Evolutionary conservation across 2,113 vertebrate species (phyloP).

Genomic region (Ameiurus melas): DNA sequence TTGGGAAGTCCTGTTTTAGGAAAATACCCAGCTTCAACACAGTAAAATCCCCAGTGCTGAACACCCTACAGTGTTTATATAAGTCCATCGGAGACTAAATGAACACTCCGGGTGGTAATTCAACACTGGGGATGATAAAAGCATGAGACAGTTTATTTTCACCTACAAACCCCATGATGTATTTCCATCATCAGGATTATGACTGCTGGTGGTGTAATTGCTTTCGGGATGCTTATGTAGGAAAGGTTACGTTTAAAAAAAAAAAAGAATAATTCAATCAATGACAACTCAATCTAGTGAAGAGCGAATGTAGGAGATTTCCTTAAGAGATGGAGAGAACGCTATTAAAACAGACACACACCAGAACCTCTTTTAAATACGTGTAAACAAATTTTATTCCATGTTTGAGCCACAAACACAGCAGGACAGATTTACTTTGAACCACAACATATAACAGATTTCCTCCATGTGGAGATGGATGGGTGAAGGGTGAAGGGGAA

Average conservation of each 20-base stretch:
- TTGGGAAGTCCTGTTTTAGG: background rate
- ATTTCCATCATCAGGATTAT: too few relatives aligned
- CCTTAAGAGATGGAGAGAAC: background rate
- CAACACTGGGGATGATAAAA: too few relatives aligned
- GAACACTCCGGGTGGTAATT: too few relatives aligned
- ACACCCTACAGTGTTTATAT: too few relatives aligned
- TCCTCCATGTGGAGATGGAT: slow-evolving; percentile 1
- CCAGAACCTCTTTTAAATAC: background rate
- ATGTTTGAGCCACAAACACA: slow-evolving; percentile 41
- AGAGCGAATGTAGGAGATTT: background rate
- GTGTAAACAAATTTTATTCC: slow-evolving; percentile 48
- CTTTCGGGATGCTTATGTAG: too few relatives aligned
- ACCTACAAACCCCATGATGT: too few relatives aligned
- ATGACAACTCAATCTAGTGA: background rate
- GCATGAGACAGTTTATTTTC: too few relatives aligned
- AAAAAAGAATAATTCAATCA: background rate
- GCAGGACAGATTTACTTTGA: slow-evolving; percentile 17
- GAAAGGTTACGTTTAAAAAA: too few relatives aligned
- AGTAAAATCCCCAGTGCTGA: too few relatives aligned
- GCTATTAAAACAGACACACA: background rate
- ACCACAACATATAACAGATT: slow-evolving; percentile 25
- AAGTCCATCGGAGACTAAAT: too few relatives aligned
- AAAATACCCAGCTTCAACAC: background rate
- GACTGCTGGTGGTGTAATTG: too few relatives aligned
- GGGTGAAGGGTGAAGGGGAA: background rate